Evolutionary conservation across 64 coral and sea anemone genomes (phyloP).

Genomic region (Dendrophyllia cribrosa): DNA sequence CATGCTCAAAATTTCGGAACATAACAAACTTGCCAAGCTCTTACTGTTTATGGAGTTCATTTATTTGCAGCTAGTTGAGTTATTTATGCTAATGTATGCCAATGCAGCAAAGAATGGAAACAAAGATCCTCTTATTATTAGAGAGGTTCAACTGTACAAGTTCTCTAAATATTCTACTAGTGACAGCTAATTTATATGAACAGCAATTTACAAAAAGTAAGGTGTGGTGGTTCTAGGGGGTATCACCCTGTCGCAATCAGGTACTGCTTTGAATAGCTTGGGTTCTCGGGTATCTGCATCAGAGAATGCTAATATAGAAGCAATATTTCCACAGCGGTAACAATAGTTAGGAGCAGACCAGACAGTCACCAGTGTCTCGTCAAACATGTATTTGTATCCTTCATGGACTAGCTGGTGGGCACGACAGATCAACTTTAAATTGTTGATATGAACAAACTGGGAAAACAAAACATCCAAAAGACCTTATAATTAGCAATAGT

Average conservation of each 20-base stretch:
- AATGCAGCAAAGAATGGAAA: too few relatives aligned
- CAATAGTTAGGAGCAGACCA: slow-evolving; percentile 99
- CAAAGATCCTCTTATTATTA: too few relatives aligned
- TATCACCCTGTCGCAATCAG: slow-evolving; percentile 94
- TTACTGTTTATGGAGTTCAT: too few relatives aligned
- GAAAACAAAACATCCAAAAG: neutral
- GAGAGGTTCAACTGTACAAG: too few relatives aligned
- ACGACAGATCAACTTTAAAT: slow-evolving; percentile 95
- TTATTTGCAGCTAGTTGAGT: too few relatives aligned
- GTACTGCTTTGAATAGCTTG: slow-evolving; percentile 97
- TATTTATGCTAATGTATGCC: too few relatives aligned
- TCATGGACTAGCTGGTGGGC: slow-evolving; percentile 98
- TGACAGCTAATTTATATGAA: neutral
- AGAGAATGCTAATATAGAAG: slow-evolving; percentile 95
- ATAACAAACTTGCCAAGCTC: too few relatives aligned
- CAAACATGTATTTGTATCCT: slow-evolving; percentile 99
- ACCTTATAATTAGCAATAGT: too few relatives aligned
- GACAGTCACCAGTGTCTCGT: slow-evolving; percentile 96
- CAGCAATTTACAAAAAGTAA: slow-evolving; percentile 80
- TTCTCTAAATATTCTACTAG: too few relatives aligned
- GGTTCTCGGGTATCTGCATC: slow-evolving; percentile 93
- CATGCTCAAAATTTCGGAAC: too few relatives aligned
- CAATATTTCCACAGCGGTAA: slow-evolving; percentile 98
- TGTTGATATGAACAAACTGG: slow-evolving; percentile 99
- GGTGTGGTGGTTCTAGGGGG: slow-evolving; percentile 97